Base-by-base conservation (phyloP, 2,888 invertebrate species). In the Platypus cylindrus region DNA sequence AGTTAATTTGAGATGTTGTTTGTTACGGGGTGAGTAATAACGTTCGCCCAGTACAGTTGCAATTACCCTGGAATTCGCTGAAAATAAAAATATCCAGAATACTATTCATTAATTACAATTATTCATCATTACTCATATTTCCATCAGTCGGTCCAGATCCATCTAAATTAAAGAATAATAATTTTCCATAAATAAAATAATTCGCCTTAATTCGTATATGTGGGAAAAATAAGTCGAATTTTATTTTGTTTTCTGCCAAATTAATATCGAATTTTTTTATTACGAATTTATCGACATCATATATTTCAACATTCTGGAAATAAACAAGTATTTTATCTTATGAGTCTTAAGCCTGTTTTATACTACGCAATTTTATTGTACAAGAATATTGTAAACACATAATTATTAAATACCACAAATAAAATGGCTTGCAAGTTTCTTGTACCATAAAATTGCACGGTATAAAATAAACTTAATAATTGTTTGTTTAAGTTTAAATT, bases 131-230 rank as follows among this genome's bases (percentile, higher is more conserved):
- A 75, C 75, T 70, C 48, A 75, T 75, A 56, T 73, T 77, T 14
- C 75, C 74, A 4, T 63, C 57, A 32, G 74, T 74, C 9, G 61
- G 54, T 3, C 81, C 80, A 2, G 69, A 64, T 17, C 80, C 81
- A 9, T 66, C 62, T 20, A 82, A 67, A 0, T 79, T 78, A 50
- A 81, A 56, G 70, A 79, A 70, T 46, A 82, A 60, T n/a, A 81
- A 64, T 45, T 70, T 71, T 3, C 81, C 81, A n/a, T 67, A 58
- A 18, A 81, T 62, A 8, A 60, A 62, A 56, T 82, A 82, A 32
- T 68, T 61, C 0, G 75, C 69, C 25, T 63, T 67, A 66, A 79
- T 68, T 26, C 64, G 63, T 15, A 82, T 52, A 29, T 68, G 65
- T 0, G 79, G 78, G 20, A 81, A 68, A 30, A 60, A 62, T 17